A percentile compares a stretch with the other conserved stretches of the same genome.
phyloP scores from a whole-genome alignment of 1,140 invertebrate genomes.

The Chlorops oryzae region DNA sequence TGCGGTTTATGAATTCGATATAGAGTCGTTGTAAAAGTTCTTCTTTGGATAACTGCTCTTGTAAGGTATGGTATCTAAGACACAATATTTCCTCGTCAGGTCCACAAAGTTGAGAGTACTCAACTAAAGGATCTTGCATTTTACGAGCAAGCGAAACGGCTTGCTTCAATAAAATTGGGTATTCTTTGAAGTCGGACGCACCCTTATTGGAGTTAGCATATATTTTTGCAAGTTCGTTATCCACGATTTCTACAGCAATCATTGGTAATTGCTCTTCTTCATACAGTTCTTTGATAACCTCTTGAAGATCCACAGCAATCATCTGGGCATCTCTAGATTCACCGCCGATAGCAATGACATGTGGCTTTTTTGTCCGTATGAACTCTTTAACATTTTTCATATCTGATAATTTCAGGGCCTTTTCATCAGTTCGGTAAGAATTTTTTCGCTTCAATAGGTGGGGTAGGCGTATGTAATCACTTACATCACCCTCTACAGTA shows the following conservation, averaged over 20 bases:
- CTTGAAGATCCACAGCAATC: conserved; percentile 78
- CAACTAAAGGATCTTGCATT: conserved; percentile 92
- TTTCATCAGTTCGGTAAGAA: conserved; percentile 65
- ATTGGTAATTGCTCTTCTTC: conserved; percentile 82
- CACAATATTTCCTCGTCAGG: conserved; percentile 93
- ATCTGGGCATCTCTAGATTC: conserved; percentile 83
- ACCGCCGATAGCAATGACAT: conserved; percentile 84
- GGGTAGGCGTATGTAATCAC: conserved; percentile 81
- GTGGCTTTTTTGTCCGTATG: conserved; percentile 85
- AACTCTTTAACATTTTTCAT: conserved; percentile 76
- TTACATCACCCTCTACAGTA: conserved; percentile 83
- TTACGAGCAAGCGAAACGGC: conserved; percentile 87
- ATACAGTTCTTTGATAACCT: conserved; percentile 67
- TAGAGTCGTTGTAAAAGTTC: conserved; percentile 79
- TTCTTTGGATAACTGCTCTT: conserved; percentile 81
- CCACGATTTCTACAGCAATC: conserved; percentile 85
- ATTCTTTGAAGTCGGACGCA: conserved; percentile 83
- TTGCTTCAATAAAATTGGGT: conserved; percentile 80
- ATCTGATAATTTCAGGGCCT: conserved; percentile 69
- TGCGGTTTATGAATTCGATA: conserved; percentile 86
- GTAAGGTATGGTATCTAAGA: conserved; percentile 83
- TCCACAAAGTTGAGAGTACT: conserved; percentile 93
- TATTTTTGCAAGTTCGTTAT: conserved; percentile 86
- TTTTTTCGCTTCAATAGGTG: conserved; percentile 78
- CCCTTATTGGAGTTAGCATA: conserved; percentile 89